Conservation (phyloP, 2,113 vertebrate species). For the Bothrops jararaca region DNA sequence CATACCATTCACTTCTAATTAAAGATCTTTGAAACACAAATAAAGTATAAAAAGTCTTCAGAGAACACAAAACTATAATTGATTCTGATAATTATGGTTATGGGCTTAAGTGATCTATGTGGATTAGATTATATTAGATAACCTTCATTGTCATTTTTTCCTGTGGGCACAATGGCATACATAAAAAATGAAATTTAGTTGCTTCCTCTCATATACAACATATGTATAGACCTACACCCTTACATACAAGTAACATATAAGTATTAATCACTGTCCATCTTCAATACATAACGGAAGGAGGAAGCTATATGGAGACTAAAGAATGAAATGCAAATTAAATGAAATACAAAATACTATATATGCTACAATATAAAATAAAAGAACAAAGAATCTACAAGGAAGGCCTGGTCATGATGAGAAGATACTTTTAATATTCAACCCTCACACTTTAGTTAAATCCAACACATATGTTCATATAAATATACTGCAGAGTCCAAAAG, state of each 20-base stretch:
- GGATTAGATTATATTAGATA: not conserved
- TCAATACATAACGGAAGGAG: too few relatives aligned
- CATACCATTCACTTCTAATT: not conserved
- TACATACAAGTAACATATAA: too few relatives aligned
- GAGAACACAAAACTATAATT: not conserved
- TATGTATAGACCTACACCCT: too few relatives aligned
- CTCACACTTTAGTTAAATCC: not conserved
- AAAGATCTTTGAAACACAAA: not conserved
- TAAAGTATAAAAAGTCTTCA: not conserved
- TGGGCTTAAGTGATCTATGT: not conserved
- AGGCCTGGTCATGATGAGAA: not conserved
- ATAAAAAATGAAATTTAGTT: too few relatives aligned
- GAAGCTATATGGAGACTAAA: not conserved
- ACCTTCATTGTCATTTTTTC: too few relatives aligned
- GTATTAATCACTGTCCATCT: too few relatives aligned
- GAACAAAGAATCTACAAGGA: not conserved
- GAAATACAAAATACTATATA: not conserved
- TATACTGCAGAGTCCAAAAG: not conserved
- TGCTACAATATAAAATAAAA: not conserved
- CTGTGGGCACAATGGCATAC: too few relatives aligned
- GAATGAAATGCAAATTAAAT: not conserved
- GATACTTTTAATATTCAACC: not conserved
- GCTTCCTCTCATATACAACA: too few relatives aligned
- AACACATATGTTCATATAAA: not conserved
- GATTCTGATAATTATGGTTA: not conserved